Evolutionary conservation across 2,113 vertebrate genomes (phyloP).

Genomic region (Odocoileus virginianus): DNA sequence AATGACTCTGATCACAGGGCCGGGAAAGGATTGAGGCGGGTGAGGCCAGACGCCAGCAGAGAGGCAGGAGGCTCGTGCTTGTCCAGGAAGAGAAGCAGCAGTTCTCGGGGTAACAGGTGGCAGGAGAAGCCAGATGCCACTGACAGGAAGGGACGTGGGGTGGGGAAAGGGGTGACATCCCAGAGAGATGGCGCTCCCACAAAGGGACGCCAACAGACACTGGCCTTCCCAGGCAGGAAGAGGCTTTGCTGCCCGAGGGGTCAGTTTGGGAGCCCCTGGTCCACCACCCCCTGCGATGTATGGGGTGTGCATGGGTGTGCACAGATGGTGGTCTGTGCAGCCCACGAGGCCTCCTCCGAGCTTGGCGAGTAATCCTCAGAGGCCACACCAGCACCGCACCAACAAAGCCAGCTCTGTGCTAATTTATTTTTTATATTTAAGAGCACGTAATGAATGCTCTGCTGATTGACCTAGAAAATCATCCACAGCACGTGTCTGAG

Average conservation of each 20-base stretch:
- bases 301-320: not conserved
- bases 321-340: rapidly evolving
- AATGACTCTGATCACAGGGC: not conserved
- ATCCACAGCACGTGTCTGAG: rapidly evolving
- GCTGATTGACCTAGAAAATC: not conserved
- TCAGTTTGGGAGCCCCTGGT: not conserved
- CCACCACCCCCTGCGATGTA: rapidly evolving
- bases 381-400: not conserved
- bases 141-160: not conserved
- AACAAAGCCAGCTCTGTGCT: not conserved
- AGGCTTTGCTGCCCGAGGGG: not conserved
- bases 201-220: not conserved
- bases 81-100: not conserved
- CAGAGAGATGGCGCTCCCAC: not conserved
- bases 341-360: not conserved
- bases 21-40: not conserved
- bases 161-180: not conserved
- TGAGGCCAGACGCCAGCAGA: not conserved
- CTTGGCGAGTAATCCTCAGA: not conserved
- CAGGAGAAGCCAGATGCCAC: not conserved
- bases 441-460: not conserved
- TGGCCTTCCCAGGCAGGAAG: no score
- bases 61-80: not conserved
- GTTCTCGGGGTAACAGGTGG: not conserved
- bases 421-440: not conserved